phyloP scores from a whole-genome alignment of 2,797 vertebrate species.

The Sarcophilus harrisii region DNA sequence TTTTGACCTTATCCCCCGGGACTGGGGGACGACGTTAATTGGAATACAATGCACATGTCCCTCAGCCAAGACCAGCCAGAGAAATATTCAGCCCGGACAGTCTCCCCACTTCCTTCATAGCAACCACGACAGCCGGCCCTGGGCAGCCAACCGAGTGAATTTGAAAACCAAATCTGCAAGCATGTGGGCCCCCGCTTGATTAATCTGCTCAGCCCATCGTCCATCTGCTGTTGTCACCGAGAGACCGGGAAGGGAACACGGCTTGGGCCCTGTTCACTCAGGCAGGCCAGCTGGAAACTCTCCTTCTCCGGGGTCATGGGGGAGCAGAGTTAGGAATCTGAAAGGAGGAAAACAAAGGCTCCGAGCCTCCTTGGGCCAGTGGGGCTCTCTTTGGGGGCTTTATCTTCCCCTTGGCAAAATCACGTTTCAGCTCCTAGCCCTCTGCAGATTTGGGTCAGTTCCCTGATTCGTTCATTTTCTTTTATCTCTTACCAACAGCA shows the following conservation, averaged over 20 bases:
- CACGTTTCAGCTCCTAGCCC: background rate
- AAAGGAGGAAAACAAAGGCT: slow-evolving; percentile 35
- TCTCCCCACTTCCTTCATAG: slow-evolving; percentile 63
- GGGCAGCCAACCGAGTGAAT: slow-evolving; percentile 56
- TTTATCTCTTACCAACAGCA: slow-evolving; percentile 27
- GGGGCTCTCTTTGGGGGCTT: background rate
- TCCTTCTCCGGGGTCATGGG: background rate
- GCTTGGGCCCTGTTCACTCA: slow-evolving; percentile 39
- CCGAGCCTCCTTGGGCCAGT: slow-evolving; percentile 25
- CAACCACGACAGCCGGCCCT: slow-evolving; percentile 19
- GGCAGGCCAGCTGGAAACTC: slow-evolving; percentile 58
- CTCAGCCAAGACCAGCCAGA: slow-evolving; percentile 44
- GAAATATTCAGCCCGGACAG: slow-evolving; percentile 27
- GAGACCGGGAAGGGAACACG: slow-evolving; percentile 31
- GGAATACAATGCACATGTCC: slow-evolving; percentile 57
- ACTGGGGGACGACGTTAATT: slow-evolving; percentile 53
- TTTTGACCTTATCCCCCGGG: background rate
- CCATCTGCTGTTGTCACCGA: slow-evolving; percentile 70
- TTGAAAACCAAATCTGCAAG: slow-evolving; percentile 72
- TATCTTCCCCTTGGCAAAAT: slow-evolving; percentile 24
- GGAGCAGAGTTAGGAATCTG: slow-evolving; percentile 10
- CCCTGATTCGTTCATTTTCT: slow-evolving; percentile 48
- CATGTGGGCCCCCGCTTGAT: slow-evolving; percentile 67
- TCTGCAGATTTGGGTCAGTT: background rate
- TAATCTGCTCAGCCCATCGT: slow-evolving; percentile 66